These are phyloP conservation scores for Myodes glareolus DNA, from an alignment of 2,113 vertebrate genomes.

Conservation along the genomic window DNA sequence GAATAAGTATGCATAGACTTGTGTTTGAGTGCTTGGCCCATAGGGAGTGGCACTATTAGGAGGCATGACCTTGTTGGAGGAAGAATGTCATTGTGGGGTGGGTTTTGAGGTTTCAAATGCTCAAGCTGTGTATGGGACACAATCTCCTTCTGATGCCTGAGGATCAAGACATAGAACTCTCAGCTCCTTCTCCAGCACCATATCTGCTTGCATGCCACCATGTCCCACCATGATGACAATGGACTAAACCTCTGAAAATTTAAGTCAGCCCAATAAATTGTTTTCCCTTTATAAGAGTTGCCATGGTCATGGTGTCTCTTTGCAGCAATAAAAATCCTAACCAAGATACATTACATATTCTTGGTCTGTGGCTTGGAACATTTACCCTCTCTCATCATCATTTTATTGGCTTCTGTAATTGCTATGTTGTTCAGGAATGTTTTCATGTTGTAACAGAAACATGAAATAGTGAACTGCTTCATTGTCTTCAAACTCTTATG, in stretches of 20 bases:
- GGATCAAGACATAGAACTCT: not conserved
- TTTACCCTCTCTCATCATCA: slow-evolving; percentile 7
- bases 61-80: not conserved
- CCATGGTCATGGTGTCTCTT: not conserved
- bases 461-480: not conserved
- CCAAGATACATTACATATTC: not conserved
- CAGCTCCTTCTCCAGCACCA: not conserved
- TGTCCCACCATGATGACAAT: not conserved
- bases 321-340: not conserved
- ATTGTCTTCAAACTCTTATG: slow-evolving; percentile 22
- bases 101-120: not conserved
- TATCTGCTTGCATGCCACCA: not conserved
- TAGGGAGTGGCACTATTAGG: not conserved
- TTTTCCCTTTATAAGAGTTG: not conserved
- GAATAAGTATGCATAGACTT: not conserved
- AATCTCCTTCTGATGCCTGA: not conserved
- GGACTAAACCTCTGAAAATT: not conserved
- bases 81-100: not conserved
- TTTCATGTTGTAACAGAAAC: slow-evolving; percentile 30
- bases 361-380: not conserved
- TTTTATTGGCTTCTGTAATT: slow-evolving; percentile 24
- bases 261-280: not conserved
- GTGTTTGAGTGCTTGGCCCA: not conserved
- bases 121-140: not conserved
- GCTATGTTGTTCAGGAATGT: not conserved